These are phyloP conservation scores for Oryzias sinensis DNA, from an alignment of 2,797 vertebrate species.

Conservation along the genomic window DNA sequence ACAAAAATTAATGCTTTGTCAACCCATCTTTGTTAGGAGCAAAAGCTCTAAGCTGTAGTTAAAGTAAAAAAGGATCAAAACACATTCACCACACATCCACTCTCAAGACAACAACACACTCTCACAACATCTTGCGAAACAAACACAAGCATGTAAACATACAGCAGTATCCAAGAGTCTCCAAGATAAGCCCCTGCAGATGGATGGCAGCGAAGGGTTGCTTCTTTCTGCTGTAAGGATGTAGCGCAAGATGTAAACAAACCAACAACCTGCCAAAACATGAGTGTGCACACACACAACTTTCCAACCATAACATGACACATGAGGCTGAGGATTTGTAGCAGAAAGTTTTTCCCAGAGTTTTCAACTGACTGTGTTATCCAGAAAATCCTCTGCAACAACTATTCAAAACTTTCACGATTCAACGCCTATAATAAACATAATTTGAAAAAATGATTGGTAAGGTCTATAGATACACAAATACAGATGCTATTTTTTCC, in stretches of 20 bases:
- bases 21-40: conserved; percentile 35
- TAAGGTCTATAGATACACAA: no score
- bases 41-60: conserved; percentile 10
- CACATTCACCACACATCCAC: conserved; percentile 27
- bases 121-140: conserved; percentile 14
- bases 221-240: conserved; percentile 25
- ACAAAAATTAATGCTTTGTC: conserved; percentile 32
- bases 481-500: no score
- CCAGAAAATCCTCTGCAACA: no score
- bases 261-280: conserved; percentile 30
- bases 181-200: conserved; percentile 13
- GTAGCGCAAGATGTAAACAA: conserved; percentile 19
- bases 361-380: no score
- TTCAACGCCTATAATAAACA: no score
- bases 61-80: conserved; percentile 17
- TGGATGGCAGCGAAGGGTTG: conserved; percentile 40
- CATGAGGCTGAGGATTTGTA: no score
- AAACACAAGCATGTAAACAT: conserved; percentile 38
- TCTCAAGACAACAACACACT: conserved; percentile 35
- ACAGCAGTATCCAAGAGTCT: conserved; percentile 30
- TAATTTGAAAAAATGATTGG: no score
- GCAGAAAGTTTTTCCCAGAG: no score
- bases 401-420: no score
- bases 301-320: conserved; percentile 17
- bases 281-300: conserved; percentile 17